These are phyloP conservation scores for Lordiphosa collinella DNA, from an alignment of 1,140 invertebrate genomes.

Conservation along the genomic window DNA sequence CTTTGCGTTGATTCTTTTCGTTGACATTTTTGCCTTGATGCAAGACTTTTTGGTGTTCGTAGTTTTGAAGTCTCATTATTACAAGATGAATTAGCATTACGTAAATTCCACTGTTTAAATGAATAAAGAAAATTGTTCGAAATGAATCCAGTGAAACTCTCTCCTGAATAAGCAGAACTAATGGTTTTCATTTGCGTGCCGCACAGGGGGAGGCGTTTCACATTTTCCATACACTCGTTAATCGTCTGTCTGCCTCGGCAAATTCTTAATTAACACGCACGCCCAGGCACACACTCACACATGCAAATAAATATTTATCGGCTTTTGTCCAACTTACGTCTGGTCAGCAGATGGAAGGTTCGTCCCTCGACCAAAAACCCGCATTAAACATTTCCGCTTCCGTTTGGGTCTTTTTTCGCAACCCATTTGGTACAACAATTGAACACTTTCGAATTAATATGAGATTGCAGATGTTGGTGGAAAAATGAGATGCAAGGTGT, in stretches of 20 bases:
- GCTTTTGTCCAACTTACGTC: slow-evolving; percentile 33
- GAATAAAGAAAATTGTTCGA: not conserved
- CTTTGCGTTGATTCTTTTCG: too few relatives aligned
- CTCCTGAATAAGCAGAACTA: slow-evolving; percentile 25
- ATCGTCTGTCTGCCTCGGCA: slow-evolving; percentile 56
- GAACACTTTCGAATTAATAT: not conserved
- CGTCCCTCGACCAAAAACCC: slow-evolving; percentile 15
- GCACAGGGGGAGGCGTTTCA: slow-evolving; percentile 8
- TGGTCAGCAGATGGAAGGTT: slow-evolving; percentile 2
- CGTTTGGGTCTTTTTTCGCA: slow-evolving; percentile 26
- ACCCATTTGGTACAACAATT: slow-evolving; percentile 1
- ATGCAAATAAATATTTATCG: slow-evolving; percentile 69
- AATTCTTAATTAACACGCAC: slow-evolving; percentile 68
- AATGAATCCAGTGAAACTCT: not conserved
- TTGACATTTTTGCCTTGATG: too few relatives aligned
- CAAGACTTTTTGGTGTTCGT: too few relatives aligned
- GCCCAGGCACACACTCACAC: slow-evolving; percentile 9
- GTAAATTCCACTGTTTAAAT: too few relatives aligned
- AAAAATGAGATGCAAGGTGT: too few relatives aligned
- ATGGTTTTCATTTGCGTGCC: slow-evolving; percentile 55
- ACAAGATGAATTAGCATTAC: too few relatives aligned
- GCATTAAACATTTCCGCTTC: slow-evolving; percentile 48
- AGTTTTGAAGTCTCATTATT: too few relatives aligned
- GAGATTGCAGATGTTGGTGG: not conserved
- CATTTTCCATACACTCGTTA: slow-evolving; percentile 62